Conservation (phyloP, 2,113 vertebrate genomes). For the human (Homo sapiens) region DNA sequence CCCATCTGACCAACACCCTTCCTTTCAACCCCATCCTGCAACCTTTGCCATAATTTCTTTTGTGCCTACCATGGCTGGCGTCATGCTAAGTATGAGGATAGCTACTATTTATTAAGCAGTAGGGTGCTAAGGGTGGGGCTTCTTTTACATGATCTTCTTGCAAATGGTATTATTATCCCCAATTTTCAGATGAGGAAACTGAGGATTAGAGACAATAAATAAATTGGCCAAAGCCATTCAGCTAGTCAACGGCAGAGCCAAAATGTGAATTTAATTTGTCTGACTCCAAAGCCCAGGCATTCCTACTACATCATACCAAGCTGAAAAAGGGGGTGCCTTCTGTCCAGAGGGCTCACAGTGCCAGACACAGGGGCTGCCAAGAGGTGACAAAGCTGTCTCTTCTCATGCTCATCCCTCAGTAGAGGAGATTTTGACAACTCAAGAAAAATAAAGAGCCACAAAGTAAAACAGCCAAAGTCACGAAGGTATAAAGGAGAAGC, state of each 20-base stretch:
- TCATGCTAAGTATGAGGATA: not conserved
- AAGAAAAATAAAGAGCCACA: constrained; percentile 23
- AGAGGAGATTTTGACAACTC: not conserved
- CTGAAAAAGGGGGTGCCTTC: not conserved
- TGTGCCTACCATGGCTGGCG: not conserved
- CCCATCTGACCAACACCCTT: not conserved
- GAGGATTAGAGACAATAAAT: not conserved
- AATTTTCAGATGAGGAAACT: constrained; percentile 36
- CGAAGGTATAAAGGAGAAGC: not conserved
- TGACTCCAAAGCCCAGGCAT: not conserved
- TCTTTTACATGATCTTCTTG: not conserved
- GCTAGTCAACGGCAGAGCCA: not conserved
- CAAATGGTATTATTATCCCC: not conserved
- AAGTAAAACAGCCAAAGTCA: not conserved
- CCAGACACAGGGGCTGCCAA: not conserved
- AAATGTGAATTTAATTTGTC: not conserved
- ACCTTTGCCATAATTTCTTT: constrained; percentile 52
- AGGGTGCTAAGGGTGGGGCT: not conserved
- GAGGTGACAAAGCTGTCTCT: not conserved
- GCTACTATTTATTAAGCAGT: not conserved
- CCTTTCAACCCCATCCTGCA: not conserved
- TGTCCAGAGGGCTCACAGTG: not conserved
- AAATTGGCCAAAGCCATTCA: not conserved
- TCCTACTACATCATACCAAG: not conserved
- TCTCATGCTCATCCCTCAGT: not conserved